Percentiles rank a stretch among this genome's conserved stretches.
Evolutionary conservation across 2,888 invertebrate species (phyloP).

Genomic region (Cheilosia impressa): DNA sequence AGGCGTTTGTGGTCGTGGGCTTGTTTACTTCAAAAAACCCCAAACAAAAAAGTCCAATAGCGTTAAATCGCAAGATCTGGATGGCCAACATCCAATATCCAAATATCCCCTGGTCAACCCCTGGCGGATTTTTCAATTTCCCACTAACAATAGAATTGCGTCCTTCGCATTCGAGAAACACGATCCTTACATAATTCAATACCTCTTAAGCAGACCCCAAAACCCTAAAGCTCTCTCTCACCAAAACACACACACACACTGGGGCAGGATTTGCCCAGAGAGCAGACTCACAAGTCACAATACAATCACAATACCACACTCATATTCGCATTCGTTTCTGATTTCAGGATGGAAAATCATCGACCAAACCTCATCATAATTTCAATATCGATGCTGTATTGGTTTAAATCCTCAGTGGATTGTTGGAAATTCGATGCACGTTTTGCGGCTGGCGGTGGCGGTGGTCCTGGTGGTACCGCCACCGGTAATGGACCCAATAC

Average conservation of each 20-base stretch:
- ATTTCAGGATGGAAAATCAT: slow-evolving; percentile 79
- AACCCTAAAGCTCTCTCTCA: not conserved
- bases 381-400: slow-evolving; percentile 82
- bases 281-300: not conserved
- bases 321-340: slow-evolving; percentile 20
- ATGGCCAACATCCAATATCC: too few relatives aligned
- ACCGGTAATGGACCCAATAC: slow-evolving; percentile 50
- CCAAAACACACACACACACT: not conserved
- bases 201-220: not conserved
- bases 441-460: slow-evolving; percentile 77
- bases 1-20: too few relatives aligned
- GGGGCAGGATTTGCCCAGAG: not conserved
- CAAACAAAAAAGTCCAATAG: too few relatives aligned
- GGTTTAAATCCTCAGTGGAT: slow-evolving; percentile 81
- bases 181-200: not conserved
- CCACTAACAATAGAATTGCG: not conserved
- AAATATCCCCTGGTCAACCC: not conserved
- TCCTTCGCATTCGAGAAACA: not conserved
- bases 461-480: slow-evolving; percentile 69
- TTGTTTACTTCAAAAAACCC: too few relatives aligned
- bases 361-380: slow-evolving; percentile 81
- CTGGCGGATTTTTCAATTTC: not conserved
- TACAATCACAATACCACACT: not conserved
- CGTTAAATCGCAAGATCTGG: too few relatives aligned
- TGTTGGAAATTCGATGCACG: slow-evolving; percentile 83